Evolutionary conservation across 2,888 invertebrate genomes (phyloP).

Genomic region (Ochropacha duplaris): DNA sequence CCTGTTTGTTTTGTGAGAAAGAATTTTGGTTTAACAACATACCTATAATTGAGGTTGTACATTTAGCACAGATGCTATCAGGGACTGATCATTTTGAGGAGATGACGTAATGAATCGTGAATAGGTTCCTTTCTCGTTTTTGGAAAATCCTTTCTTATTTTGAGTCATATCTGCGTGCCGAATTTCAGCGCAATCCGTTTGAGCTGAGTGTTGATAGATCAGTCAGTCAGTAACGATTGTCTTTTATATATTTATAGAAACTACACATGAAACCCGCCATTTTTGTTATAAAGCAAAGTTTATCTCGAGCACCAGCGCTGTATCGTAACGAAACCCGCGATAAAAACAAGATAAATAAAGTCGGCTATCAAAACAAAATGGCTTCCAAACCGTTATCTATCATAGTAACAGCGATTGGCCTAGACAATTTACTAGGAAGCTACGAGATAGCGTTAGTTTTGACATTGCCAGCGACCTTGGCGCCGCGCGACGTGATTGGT

Average conservation of each 20-base stretch:
- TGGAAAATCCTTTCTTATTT: too few relatives aligned
- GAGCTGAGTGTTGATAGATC: too few relatives aligned
- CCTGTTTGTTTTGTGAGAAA: neutral
- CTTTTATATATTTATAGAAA: too few relatives aligned
- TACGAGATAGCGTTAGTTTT: conserved; percentile 48
- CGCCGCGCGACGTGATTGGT: conserved; percentile 59
- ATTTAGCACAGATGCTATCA: too few relatives aligned
- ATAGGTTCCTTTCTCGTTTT: too few relatives aligned
- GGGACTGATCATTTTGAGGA: neutral
- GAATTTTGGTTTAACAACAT: neutral
- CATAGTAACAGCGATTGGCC: conserved; percentile 66
- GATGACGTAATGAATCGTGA: neutral
- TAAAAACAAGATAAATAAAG: conserved; percentile 29
- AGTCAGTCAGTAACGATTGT: too few relatives aligned
- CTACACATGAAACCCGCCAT: neutral
- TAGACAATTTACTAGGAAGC: conserved; percentile 76
- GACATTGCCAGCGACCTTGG: conserved; percentile 79
- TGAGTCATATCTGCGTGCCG: too few relatives aligned
- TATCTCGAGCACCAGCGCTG: conserved; percentile 4
- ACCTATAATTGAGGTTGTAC: too few relatives aligned
- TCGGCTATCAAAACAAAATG: conserved; percentile 55
- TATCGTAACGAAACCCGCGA: conserved; percentile 13
- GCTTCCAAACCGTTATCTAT: conserved; percentile 66
- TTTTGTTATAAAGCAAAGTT: conserved; percentile 10
- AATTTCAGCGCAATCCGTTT: too few relatives aligned